Conservation (phyloP, 2,113 vertebrate species). For the Pseudonaja textilis region DNA sequence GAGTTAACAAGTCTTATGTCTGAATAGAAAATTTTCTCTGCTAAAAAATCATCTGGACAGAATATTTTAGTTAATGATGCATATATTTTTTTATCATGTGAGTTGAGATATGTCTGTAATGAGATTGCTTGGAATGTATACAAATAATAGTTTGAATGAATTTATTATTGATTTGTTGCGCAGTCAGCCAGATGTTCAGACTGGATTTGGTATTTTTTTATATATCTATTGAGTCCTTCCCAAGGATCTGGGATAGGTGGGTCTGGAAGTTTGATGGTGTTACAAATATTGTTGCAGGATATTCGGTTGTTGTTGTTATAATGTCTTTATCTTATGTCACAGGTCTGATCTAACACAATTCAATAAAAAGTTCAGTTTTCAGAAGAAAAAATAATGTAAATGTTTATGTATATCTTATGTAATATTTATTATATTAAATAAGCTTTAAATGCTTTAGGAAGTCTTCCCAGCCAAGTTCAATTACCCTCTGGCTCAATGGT, state of each 20-base stretch:
- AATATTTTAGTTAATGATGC: background rate
- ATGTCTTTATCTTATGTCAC: background rate
- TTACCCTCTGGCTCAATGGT: background rate
- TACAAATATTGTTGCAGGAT: background rate
- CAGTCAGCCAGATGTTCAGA: background rate
- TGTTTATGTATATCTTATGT: background rate
- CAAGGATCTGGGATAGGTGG: background rate
- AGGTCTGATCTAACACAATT: background rate
- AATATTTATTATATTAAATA: background rate
- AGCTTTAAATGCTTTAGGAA: background rate
- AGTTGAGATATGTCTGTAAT: background rate
- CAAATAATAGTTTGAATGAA: background rate
- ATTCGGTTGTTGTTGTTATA: background rate
- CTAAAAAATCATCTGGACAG: background rate
- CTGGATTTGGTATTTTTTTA: background rate
- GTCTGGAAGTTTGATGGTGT: background rate
- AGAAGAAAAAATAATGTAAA: background rate
- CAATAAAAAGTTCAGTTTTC: background rate
- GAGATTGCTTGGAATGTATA: background rate
- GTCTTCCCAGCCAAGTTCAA: background rate
- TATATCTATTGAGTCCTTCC: background rate
- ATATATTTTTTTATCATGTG: background rate
- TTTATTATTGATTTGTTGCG: background rate
- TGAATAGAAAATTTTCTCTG: background rate
- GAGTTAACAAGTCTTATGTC: background rate